These are phyloP conservation scores for Eumacrocentrus americanus DNA, from an alignment of 2,888 invertebrate genomes.

Conservation along the genomic window DNA sequence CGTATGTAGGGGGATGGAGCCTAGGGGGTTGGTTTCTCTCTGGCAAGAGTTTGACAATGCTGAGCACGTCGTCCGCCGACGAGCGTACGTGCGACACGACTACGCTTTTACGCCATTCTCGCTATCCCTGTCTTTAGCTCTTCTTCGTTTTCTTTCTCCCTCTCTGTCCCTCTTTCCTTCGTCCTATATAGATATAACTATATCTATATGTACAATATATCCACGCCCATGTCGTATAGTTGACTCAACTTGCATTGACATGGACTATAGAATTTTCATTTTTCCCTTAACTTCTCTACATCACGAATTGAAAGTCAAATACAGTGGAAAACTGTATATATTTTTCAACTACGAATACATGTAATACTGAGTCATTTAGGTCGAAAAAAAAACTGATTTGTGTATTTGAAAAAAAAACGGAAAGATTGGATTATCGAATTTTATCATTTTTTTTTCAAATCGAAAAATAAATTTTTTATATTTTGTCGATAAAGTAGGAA, in stretches of 20 bases:
- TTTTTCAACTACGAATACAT: too few relatives aligned
- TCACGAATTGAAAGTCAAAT: too few relatives aligned
- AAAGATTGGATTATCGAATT: too few relatives aligned
- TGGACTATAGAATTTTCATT: background rate
- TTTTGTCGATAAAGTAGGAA: too few relatives aligned
- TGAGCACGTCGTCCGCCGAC: slow-evolving; percentile 60
- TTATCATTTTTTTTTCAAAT: too few relatives aligned
- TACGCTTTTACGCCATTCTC: slow-evolving; percentile 60
- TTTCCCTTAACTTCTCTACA: too few relatives aligned
- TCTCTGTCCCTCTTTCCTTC: slow-evolving; percentile 29
- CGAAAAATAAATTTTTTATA: too few relatives aligned
- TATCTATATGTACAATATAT: slow-evolving; percentile 16
- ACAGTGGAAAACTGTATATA: too few relatives aligned
- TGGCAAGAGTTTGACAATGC: slow-evolving; percentile 48
- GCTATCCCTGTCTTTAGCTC: slow-evolving; percentile 39
- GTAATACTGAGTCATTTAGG: too few relatives aligned
- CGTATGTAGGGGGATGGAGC: slow-evolving; percentile 17
- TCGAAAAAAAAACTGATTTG: too few relatives aligned
- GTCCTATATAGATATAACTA: slow-evolving; percentile 40
- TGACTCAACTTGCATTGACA: slow-evolving; percentile 26
- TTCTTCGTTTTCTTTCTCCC: slow-evolving; percentile 26
- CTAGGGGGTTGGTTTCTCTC: slow-evolving; percentile 40
- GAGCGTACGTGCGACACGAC: slow-evolving; percentile 62
- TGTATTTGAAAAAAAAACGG: too few relatives aligned
- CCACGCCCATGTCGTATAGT: slow-evolving; percentile 9